Evolutionary conservation across 2,797 vertebrate species (phyloP), one percentile per base, ranked within the genome.

Genomic region (Babyrousa celebensis): DNA sequence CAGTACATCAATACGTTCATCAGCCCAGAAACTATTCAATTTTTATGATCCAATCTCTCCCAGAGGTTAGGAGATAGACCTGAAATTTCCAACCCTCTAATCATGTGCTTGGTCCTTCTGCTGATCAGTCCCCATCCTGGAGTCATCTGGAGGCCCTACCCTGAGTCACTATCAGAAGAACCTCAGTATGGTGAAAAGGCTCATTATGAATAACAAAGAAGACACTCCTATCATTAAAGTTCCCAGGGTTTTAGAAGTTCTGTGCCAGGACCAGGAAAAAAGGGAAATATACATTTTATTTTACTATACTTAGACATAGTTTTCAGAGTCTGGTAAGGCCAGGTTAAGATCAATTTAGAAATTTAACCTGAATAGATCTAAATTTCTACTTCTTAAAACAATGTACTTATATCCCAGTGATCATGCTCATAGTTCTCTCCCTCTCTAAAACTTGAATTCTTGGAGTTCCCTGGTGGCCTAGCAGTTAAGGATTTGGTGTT

Each of bases 321-420:
- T n/a, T 93, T 16, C 72, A 16, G 18, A 43, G 9, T 70, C 27
- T 29, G 36, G 3, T 7, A 75, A 93, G 54, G 16, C 5, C 9
- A 85, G 32, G 11, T 65, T 21, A 78, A 94, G 63, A 23, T 3
- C 29, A 89, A 17, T 12, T 83, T 48, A 78, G 14, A 91, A 63
- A 56, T 90, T 74, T 87, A 72, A 67, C 36, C 21, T 29, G 14
- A 29, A 18, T 21, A 20, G 40, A 67, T 18, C n/a, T 67, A 21
- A 85, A 82, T 74, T 52, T 71, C 72, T 23, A 92, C 48, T 89
- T 56, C n/a, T 86, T 77, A 43, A 94, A 94, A 43, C 25, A 93
- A 4, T 16, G 6, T 9, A 48, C 12, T 72, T 79, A n/a, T 0
- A 68, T 15, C 18, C 27, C 83, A 23, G 43, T 12, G 36, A 48